Evolutionary conservation across 64 coral and sea anemone genomes (phyloP).

Genomic region (Stylophora pistillata): DNA sequence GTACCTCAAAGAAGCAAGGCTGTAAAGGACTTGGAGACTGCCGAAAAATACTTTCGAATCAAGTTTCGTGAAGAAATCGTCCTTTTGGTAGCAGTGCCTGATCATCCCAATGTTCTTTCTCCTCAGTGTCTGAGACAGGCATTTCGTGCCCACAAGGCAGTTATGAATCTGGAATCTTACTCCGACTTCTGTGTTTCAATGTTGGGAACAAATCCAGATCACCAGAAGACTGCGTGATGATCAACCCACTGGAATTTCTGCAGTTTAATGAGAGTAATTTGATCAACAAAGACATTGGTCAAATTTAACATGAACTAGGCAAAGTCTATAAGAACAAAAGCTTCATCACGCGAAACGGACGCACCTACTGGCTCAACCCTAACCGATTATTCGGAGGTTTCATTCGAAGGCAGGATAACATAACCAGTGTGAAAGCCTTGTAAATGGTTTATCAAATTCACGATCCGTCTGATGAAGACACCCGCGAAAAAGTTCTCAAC

Average conservation of each 20-base stretch:
- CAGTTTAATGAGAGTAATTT: constrained; percentile 53
- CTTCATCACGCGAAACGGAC: constrained; percentile 56
- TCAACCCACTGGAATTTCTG: constrained; percentile 73
- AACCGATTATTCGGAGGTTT: constrained; percentile 55
- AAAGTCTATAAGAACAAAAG: constrained; percentile 5
- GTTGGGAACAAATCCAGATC: constrained; percentile 2
- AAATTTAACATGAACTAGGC: constrained; percentile 12
- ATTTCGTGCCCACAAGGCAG: constrained; percentile 33
- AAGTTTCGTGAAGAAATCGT: constrained; percentile 38
- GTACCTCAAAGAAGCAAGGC: constrained; percentile 84
- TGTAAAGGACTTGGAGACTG: constrained; percentile 73
- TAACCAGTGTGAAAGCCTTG: constrained; percentile 44
- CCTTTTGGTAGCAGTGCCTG: constrained; percentile 40
- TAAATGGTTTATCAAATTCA: constrained; percentile 59
- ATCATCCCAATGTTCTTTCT: constrained; percentile 43
- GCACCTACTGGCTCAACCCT: constrained; percentile 43
- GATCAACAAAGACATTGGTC: neutral
- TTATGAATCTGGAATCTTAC: constrained; percentile 38
- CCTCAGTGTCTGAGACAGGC: constrained; percentile 55
- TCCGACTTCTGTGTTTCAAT: constrained; percentile 57
- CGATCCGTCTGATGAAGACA: neutral
- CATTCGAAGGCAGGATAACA: neutral
- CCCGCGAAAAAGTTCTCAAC: constrained; percentile 12
- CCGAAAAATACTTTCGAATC: constrained; percentile 54
- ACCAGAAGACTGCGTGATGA: constrained; percentile 42